Base-by-base conservation (phyloP, 1,140 invertebrate genomes). In the Drosophila eugracilis region DNA sequence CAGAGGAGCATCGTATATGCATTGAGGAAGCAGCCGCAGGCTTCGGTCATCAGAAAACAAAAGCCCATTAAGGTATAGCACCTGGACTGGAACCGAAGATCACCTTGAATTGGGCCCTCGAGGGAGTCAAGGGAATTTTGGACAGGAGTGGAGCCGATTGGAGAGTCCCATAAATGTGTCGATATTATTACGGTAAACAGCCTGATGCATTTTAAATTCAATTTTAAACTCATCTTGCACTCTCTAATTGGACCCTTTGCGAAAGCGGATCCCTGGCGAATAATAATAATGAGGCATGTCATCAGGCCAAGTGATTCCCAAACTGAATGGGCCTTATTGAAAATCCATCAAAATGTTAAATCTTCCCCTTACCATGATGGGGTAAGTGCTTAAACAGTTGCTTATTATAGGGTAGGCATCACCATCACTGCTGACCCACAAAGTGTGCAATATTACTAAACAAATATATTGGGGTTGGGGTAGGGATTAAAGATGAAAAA, bases 121-220 rank as follows among this genome's bases (percentile, higher is more conserved):
- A 17, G 60, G 59, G 36, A 39, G 30, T 34, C 21, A 17, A 15
- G n/a, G 22, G 15, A 32, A 1, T 42, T 42, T 41, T 17, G 50
- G n/a, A 15, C 32, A 17, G 34, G 26, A 32, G 21, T 37, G 47
- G 22, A 41, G 63, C 59, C 47, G 30, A 37, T 5, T 15, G 21
- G 26, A 34, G 58, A 60, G 49, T 37, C 26, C 52, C 80, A 78
- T 88, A 88, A 86, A 86, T 86, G 83, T 86, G 83, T 86, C 76
- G 83, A 86, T 86, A 88, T 88, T 86, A 86, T 86, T 86, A 86
- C 83, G 70, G 83, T 88, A 88, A 86, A 88, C 84, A 88, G 75
- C 52, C 70, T 88, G 83, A 86, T 86, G 83, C 66, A 71, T 88
- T 88, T 86, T 86, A 86, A 88, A 86, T 86, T 86, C 83, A 86